Conservation (phyloP, 2,113 vertebrate genomes). For the Psittacara wagleri region DNA sequence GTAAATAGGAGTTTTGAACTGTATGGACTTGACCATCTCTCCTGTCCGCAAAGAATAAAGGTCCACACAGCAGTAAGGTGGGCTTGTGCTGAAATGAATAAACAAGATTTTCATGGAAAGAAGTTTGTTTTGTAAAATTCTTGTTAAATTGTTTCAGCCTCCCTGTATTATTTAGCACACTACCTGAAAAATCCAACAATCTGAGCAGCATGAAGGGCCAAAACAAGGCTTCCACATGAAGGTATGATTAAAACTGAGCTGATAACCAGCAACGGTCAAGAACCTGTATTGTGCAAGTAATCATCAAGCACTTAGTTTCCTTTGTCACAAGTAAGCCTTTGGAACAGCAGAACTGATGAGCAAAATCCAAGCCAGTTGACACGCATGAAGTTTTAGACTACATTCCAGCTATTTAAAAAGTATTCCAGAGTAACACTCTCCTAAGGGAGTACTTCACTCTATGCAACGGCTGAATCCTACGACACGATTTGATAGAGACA, state of each 20-base stretch:
- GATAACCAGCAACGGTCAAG: not conserved
- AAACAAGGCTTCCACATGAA: not conserved
- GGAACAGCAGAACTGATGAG: not conserved
- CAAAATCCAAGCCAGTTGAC: not conserved
- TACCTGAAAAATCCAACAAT: not conserved
- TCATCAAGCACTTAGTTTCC: not conserved
- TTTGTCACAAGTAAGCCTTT: not conserved
- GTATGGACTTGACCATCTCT: conserved; percentile 98
- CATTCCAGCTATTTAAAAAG: not conserved
- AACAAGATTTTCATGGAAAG: not conserved
- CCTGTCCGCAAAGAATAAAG: conserved; percentile 92
- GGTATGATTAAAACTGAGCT: not conserved
- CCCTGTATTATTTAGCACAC: fast-evolving
- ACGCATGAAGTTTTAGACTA: not conserved
- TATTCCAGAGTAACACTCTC: not conserved
- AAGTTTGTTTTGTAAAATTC: not conserved
- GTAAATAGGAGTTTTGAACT: conserved; percentile 98
- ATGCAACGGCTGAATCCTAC: not conserved
- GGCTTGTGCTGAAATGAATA: conserved; percentile 83
- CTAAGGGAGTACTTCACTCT: not conserved
- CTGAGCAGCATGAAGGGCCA: not conserved
- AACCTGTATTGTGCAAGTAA: not conserved
- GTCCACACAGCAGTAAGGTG: conserved; percentile 94
- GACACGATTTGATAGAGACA: not conserved
- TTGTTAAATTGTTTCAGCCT: not conserved